Percentiles rank a stretch among this genome's conserved stretches.
Evolutionary conservation across 2,797 vertebrate genomes (phyloP).

Genomic region (Ptychobarbus kaznakovi): DNA sequence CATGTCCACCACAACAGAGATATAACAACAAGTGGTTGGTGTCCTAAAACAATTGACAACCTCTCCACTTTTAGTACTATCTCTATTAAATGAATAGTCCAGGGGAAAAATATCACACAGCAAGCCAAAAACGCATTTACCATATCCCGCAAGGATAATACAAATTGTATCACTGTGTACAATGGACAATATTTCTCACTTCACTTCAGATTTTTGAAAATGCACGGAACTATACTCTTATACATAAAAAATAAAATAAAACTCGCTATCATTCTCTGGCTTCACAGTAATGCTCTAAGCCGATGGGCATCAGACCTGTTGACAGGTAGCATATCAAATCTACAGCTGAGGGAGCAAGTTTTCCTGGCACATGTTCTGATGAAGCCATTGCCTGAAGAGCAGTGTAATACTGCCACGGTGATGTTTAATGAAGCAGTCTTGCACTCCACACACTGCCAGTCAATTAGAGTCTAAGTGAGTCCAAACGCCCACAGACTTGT

Average conservation of each 20-base stretch:
- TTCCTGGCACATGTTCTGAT: neutral
- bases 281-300: neutral
- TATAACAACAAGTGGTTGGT: neutral
- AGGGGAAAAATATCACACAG: neutral
- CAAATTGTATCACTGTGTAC: too few relatives aligned
- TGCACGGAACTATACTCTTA: neutral
- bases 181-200: neutral
- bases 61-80: neutral
- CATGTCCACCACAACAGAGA: neutral
- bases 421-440: slow-evolving; percentile 29
- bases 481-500: slow-evolving; percentile 10
- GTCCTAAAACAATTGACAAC: neutral
- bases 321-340: neutral
- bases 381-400: slow-evolving; percentile 5
- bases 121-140: neutral
- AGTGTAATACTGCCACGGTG: neutral
- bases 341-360: neutral
- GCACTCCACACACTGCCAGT: neutral
- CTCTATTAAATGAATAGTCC: neutral
- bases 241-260: neutral
- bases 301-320: neutral
- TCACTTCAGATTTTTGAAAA: neutral
- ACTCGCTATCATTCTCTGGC: neutral
- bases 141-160: neutral
- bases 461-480: slow-evolving; percentile 28